A percentile compares a stretch with the other conserved stretches of the same genome.
These are phyloP conservation scores for Tupiocoris notatus DNA, from an alignment of 2,888 invertebrate species.

Conservation along the genomic window DNA sequence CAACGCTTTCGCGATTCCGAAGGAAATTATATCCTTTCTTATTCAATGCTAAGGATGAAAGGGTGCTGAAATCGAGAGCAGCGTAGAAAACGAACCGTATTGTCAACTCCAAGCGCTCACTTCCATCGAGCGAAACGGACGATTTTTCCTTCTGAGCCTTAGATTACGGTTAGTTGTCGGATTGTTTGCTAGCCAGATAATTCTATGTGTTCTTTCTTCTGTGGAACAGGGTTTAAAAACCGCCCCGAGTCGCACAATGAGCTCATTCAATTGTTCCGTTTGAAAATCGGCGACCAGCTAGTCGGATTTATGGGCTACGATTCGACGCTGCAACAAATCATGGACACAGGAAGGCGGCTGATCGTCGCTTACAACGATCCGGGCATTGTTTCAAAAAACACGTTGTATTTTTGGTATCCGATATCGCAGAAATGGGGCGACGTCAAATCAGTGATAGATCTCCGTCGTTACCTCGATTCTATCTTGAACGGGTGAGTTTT, in stretches of 20 bases:
- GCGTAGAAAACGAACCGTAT: too few relatives aligned
- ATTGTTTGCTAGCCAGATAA: too few relatives aligned
- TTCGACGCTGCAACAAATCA: constrained; percentile 57
- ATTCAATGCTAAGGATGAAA: too few relatives aligned
- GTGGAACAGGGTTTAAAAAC: constrained; percentile 35
- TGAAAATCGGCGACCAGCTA: constrained; percentile 52
- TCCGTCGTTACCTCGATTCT: constrained; percentile 29
- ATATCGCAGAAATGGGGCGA: constrained; percentile 69
- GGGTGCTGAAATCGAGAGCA: too few relatives aligned
- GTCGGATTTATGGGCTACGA: constrained; percentile 55
- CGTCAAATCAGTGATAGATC: constrained; percentile 55
- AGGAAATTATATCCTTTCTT: too few relatives aligned
- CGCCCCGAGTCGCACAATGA: constrained; percentile 52
- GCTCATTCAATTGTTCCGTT: constrained; percentile 54
- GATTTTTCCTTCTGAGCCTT: too few relatives aligned
- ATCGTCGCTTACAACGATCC: constrained; percentile 59
- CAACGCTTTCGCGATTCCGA: too few relatives aligned
- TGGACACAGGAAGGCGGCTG: constrained; percentile 57
- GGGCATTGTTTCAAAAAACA: constrained; percentile 51
- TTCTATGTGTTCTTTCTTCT: too few relatives aligned
- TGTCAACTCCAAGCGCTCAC: too few relatives aligned
- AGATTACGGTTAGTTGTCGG: too few relatives aligned
- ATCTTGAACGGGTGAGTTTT: not conserved
- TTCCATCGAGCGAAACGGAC: too few relatives aligned
- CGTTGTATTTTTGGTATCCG: constrained; percentile 58